Percentiles rank a stretch among this genome's conserved stretches.
Conservation (phyloP, 2,797 vertebrate genomes). For the Tenualosa thibaudeaui region DNA sequence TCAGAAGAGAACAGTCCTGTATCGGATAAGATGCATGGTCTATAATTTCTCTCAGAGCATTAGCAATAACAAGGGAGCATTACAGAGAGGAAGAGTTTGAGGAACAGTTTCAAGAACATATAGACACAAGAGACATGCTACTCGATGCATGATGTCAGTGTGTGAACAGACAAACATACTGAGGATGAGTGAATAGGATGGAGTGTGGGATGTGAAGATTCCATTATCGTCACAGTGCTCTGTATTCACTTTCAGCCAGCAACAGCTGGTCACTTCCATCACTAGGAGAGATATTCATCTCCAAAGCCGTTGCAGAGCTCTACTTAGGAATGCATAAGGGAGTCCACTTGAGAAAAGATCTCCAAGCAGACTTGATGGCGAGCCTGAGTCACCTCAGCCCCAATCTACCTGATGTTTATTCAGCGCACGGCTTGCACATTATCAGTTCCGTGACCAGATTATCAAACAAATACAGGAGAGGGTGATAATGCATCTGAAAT, state of each 20-base stretch:
- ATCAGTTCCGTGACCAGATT: conserved; percentile 1
- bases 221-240: conserved; percentile 41
- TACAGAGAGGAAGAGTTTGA: background rate
- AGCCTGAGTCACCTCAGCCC: background rate
- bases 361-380: background rate
- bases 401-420: conserved; percentile 11
- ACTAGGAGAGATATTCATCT: background rate
- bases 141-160: background rate
- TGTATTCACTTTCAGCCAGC: conserved; percentile 42
- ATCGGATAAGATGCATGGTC: conserved; percentile 25
- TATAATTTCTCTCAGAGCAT: conserved; percentile 4
- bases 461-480: conserved; percentile 25
- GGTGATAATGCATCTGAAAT: conserved; percentile 1
- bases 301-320: background rate
- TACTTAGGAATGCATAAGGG: background rate
- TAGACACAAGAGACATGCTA: conserved; percentile 26
- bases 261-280: background rate
- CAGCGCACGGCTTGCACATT: background rate
- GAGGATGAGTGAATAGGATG: conserved; percentile 2
- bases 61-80: background rate
- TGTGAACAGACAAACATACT: conserved; percentile 13
- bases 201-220: conserved; percentile 2
- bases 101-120: conserved; percentile 28
- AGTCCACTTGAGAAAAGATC: background rate
- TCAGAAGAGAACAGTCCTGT: conserved; percentile 21